Evolutionary conservation across 2,797 vertebrate genomes (phyloP).

Genomic region (Tokudaia tokunoshimensis): DNA sequence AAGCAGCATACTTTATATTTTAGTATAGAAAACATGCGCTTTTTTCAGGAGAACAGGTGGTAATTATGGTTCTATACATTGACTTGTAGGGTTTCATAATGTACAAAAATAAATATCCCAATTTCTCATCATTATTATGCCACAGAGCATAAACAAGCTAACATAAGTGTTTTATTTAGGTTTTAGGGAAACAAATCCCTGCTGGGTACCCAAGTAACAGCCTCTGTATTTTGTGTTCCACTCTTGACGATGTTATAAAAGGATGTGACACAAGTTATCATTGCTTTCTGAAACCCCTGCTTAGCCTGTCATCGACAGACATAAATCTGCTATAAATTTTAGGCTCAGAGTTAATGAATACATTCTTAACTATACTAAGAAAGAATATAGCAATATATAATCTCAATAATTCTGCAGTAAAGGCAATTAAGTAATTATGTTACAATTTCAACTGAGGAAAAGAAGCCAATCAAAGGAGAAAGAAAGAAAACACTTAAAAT

Average conservation of each 20-base stretch:
- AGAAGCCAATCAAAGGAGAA: constrained; percentile 19
- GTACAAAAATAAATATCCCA: constrained; percentile 37
- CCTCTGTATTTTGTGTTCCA: not conserved
- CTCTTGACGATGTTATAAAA: not conserved
- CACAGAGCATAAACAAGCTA: constrained; percentile 28
- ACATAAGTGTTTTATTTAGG: not conserved
- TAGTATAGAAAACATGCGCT: not conserved
- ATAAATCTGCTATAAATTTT: constrained; percentile 33
- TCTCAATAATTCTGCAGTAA: constrained; percentile 21
- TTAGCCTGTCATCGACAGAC: constrained; percentile 37
- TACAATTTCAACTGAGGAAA: constrained; percentile 20
- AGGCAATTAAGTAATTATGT: constrained; percentile 26
- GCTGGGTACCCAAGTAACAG: not conserved
- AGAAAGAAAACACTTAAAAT: constrained; percentile 40
- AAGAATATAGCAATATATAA: not conserved
- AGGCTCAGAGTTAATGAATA: constrained; percentile 31
- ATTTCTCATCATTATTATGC: constrained; percentile 20
- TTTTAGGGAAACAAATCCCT: not conserved
- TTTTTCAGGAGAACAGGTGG: constrained; percentile 27
- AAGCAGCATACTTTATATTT: constrained; percentile 40
- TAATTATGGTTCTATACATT: constrained; percentile 50
- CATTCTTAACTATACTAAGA: constrained; percentile 9
- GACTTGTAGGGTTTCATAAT: constrained; percentile 31
- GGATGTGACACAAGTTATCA: not conserved
- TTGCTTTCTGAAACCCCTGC: not conserved